Evolutionary conservation across 2,113 vertebrate species (phyloP).

Genomic region (Sakesphorus luctuosus): DNA sequence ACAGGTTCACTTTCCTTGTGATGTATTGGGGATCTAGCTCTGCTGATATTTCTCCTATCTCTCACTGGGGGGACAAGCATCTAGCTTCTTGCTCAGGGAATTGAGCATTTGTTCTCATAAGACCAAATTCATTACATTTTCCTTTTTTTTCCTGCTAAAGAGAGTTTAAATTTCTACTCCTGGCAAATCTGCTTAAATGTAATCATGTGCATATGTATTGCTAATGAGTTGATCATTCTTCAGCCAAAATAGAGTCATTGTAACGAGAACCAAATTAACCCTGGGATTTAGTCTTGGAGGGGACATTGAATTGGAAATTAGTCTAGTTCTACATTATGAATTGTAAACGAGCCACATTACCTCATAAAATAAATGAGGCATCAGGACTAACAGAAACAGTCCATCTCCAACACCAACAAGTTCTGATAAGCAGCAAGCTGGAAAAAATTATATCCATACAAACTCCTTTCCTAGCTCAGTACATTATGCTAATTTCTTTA

Average conservation of each 20-base stretch:
- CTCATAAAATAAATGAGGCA: constrained; percentile 37
- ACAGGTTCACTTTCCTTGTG: not conserved
- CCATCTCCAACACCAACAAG: not conserved
- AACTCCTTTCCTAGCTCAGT: not conserved
- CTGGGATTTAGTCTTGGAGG: not conserved
- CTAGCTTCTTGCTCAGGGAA: not conserved
- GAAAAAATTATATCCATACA: not conserved
- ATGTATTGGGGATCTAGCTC: not conserved
- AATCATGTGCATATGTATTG: not conserved
- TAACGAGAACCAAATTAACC: not conserved
- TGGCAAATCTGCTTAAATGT: not conserved
- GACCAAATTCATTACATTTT: not conserved
- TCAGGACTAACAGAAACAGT: not conserved
- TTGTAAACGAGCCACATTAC: constrained; percentile 3
- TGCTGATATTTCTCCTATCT: not conserved
- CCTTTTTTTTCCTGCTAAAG: not conserved
- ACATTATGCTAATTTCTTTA: not conserved
- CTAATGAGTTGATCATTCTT: not conserved
- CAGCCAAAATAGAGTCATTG: constrained; percentile 28
- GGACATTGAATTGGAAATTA: not conserved
- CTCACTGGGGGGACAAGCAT: not conserved
- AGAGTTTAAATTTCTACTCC: not conserved
- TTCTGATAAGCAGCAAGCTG: not conserved
- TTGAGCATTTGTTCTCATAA: not conserved
- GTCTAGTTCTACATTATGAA: not conserved